phyloP scores from a whole-genome alignment of 2,113 vertebrate species.

The Strix aluco region DNA sequence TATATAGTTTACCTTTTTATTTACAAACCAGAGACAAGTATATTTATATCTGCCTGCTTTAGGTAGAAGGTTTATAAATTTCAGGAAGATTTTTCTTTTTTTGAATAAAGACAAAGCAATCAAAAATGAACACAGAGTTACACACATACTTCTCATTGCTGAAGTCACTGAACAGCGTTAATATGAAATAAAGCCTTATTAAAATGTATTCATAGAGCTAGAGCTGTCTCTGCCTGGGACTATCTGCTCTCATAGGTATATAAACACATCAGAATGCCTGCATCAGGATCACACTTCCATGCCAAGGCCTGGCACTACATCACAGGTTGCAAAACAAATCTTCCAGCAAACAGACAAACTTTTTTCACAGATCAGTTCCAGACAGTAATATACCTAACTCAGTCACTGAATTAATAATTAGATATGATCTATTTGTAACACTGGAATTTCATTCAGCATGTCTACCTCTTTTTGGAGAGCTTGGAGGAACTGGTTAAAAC shows the following conservation, averaged over 20 bases:
- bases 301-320: conserved; percentile 33
- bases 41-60: not conserved
- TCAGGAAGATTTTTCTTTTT: not conserved
- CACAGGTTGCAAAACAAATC: conserved; percentile 42
- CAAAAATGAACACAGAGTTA: not conserved
- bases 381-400: not conserved
- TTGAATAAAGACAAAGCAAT: not conserved
- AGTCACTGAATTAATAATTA: not conserved
- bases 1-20: not conserved
- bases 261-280: conserved; percentile 30
- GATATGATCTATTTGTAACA: not conserved
- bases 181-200: conserved; percentile 36
- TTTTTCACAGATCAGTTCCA: not conserved
- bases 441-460: not conserved
- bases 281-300: not conserved
- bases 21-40: not conserved
- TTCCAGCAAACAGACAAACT: not conserved
- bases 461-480: not conserved
- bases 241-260: conserved; percentile 12
- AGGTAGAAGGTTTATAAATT: not conserved
- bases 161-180: conserved; percentile 2
- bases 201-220: conserved; percentile 12
- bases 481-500: not conserved
- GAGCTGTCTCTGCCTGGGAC: conserved; percentile 18
- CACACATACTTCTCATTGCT: not conserved